Base-by-base conservation (phyloP, 2,113 vertebrate genomes). In the Apeltes quadracus region DNA sequence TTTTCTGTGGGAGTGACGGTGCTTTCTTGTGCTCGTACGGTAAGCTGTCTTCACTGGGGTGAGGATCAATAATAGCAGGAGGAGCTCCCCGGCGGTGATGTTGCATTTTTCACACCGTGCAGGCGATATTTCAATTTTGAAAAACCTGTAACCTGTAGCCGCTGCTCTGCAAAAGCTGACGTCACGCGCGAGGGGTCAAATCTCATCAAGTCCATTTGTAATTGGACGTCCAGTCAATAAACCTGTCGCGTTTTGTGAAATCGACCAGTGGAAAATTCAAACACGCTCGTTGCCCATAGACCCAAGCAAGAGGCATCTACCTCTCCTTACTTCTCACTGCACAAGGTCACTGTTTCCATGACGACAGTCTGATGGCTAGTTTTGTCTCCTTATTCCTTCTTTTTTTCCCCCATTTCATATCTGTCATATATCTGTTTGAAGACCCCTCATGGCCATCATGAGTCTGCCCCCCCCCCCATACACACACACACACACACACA, bases 321-420 rank as follows among this genome's bases (percentile, higher is more conserved):
- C 84, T 78, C 88, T 57, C 81, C 76, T 84, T 77, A 81, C 76
- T 86, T 85, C 87, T n/a, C n/a, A n/a, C 79, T 82, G 78, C 77
- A 85, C 85, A 90, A 88, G 90, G 91, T 92, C 91, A 89, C 90
- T 88, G 91, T 92, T 91, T 88, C 90, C 90, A 90, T 92, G 90
- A 87, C 32, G 84, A 92, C 88, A 51, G 77, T 62, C 80, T 87
- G 79, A 84, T 87, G 86, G 90, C 87, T 90, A 89, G 87, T 90
- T 89, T 88, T 89, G 68, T 83, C 83, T 87, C 78, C 72, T 84
- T 82, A 79, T 87, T 82, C 68, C 82, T 87, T 85, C 82, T 87
- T 77, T 85, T 87, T 64, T 62, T 69, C 72, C 84, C 66, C 73
- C 72, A n/a, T n/a, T 80, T 90, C 75, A 86, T 85, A 88, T 91